Evolutionary conservation across 2,797 vertebrate species (phyloP).

Genomic region (Artibeus lituratus): DNA sequence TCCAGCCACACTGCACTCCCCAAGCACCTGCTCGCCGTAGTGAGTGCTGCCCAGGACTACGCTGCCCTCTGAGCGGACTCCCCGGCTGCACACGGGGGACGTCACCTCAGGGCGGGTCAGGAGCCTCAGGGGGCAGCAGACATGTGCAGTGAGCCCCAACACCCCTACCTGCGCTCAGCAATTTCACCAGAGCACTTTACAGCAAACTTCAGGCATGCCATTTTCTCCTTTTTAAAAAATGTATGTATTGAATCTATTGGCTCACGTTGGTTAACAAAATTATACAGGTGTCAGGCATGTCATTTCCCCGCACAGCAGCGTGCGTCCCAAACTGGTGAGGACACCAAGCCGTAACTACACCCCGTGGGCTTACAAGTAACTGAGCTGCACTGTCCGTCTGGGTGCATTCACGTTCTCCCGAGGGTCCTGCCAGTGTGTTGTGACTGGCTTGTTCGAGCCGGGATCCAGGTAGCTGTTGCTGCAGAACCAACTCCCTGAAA

Average conservation of each 20-base stretch:
- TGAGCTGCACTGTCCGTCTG: neutral
- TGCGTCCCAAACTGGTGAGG: neutral
- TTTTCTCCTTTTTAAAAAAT: neutral
- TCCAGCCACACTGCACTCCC: accelerated
- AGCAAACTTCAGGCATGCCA: neutral
- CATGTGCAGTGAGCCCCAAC: accelerated
- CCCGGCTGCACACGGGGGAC: neutral
- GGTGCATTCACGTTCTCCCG: neutral
- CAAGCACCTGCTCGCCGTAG: accelerated
- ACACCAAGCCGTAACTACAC: accelerated
- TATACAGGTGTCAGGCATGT: no score
- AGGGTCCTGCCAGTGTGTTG: neutral
- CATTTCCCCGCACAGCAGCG: neutral
- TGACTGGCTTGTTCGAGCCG: neutral
- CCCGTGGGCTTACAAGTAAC: neutral
- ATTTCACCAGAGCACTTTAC: neutral
- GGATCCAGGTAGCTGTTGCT: neutral
- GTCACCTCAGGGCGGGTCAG: accelerated
- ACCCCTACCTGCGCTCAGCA: neutral
- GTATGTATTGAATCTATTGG: no score
- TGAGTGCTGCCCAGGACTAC: accelerated
- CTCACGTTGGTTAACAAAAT: no score
- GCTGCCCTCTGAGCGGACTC: neutral
- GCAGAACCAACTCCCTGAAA: neutral
- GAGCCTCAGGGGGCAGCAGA: neutral